A percentile compares a stretch with the other conserved stretches of the same genome.
These are phyloP conservation scores for Calephelis perditalis DNA, from an alignment of 2,888 invertebrate species.

Conservation along the genomic window DNA sequence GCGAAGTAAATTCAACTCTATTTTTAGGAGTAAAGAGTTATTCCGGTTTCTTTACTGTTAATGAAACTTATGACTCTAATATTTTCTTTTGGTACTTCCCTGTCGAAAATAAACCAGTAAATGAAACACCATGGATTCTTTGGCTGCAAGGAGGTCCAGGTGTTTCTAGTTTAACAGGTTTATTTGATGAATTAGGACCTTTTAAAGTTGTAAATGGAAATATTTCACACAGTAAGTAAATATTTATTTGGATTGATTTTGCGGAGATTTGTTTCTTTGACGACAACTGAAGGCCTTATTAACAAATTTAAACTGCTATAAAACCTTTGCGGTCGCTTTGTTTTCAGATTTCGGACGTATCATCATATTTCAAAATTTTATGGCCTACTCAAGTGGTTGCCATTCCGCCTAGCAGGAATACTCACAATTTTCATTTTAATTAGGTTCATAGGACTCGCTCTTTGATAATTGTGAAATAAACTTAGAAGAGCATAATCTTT, in stretches of 20 bases:
- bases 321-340: no score
- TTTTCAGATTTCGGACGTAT: no score
- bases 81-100: constrained; percentile 93
- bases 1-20: constrained; percentile 42
- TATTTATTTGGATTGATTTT: background rate
- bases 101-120: constrained; percentile 49
- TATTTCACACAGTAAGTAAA: constrained; percentile 21
- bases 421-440: no score
- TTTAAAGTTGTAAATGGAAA: constrained; percentile 34
- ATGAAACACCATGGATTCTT: constrained; percentile 82
- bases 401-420: no score
- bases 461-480: no score
- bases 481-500: no score
- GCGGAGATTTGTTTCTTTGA: no score
- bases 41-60: constrained; percentile 82
- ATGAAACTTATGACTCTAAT: constrained; percentile 84
- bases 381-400: no score
- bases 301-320: no score
- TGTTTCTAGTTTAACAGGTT: constrained; percentile 78
- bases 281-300: no score
- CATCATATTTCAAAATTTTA: no score
- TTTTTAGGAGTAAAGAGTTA: constrained; percentile 68
- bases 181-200: constrained; percentile 67
- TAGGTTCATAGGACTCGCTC: no score
- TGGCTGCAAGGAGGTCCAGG: constrained; percentile 96